Conservation (phyloP, 2,797 vertebrate species). For the Pantherophis vulpinus region DNA sequence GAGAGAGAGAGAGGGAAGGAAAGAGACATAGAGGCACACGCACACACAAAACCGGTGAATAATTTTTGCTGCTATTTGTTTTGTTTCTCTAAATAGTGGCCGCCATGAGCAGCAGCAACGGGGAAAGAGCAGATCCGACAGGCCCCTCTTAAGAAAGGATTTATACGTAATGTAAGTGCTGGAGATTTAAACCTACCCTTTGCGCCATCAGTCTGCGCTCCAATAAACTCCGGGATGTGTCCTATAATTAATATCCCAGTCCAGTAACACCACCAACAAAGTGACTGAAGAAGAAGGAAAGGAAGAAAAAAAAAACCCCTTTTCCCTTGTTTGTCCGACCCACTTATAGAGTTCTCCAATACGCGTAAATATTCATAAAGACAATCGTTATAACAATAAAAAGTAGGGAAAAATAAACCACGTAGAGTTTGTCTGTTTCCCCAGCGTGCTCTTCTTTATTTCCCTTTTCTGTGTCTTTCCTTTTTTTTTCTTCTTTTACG, state of each 20-base stretch:
- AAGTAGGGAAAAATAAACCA: constrained; percentile 75
- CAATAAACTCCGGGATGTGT: constrained; percentile 98
- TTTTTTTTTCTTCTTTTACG: constrained; percentile 58
- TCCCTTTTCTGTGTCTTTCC: constrained; percentile 72
- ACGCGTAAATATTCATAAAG: constrained; percentile 70
- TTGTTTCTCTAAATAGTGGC: constrained; percentile 71
- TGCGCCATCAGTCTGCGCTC: constrained; percentile 99
- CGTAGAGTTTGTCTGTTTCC: constrained; percentile 79
- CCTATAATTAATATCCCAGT: constrained; percentile 99
- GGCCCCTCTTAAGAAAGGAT: constrained; percentile 84
- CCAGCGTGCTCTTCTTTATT: constrained; percentile 70
- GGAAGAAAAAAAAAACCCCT: constrained; percentile 68
- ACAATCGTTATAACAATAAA: constrained; percentile 53
- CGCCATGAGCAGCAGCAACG: constrained; percentile 76
- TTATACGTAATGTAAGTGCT: constrained; percentile 89
- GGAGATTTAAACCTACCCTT: constrained; percentile 99
- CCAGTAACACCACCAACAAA: constrained; percentile 78
- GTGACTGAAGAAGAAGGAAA: constrained; percentile 81
- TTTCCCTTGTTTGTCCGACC: constrained; percentile 76
- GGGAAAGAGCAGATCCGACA: constrained; percentile 77
- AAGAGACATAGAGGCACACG: constrained; percentile 48
- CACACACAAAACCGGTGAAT: constrained; percentile 74
- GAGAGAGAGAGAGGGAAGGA: not conserved
- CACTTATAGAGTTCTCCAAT: constrained; percentile 88
- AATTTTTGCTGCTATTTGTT: constrained; percentile 77